Conservation (phyloP, 2,113 vertebrate species). For the Microtus montanus region DNA sequence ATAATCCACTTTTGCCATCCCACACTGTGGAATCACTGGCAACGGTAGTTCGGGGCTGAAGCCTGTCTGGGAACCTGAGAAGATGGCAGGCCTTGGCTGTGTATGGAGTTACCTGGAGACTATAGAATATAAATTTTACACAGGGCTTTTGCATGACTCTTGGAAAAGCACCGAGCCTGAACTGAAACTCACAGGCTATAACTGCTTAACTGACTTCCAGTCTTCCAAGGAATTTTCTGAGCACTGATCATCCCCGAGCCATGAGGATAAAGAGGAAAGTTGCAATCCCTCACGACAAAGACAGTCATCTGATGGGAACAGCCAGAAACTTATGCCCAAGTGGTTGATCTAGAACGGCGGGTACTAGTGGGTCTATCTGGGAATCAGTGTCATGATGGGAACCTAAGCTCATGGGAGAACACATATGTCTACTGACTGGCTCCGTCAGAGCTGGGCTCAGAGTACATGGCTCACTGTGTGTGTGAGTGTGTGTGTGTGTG, state of each 20-base stretch:
- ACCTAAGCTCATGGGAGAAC: neutral
- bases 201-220: neutral
- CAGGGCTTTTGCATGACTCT: neutral
- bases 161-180: neutral
- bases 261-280: neutral
- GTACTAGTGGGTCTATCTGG: neutral
- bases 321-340: neutral
- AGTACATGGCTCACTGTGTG: neutral
- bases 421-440: neutral
- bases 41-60: neutral
- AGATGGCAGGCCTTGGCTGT: fast-evolving
- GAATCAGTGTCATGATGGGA: fast-evolving
- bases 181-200: neutral
- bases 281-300: neutral
- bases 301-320: too few species aligned
- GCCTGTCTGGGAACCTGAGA: neutral
- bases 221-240: neutral
- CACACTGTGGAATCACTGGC: fast-evolving
- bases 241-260: neutral
- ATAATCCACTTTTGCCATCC: neutral
- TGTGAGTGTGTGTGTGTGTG: too few species aligned
- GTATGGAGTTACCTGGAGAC: neutral
- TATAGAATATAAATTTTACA: neutral
- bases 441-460: neutral
- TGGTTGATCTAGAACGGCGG: fast-evolving